A percentile compares a stretch with the other conserved stretches of the same genome.
These are phyloP conservation scores for Nemurella pictetii DNA, from an alignment of 2,888 invertebrate species.

Conservation along the genomic window DNA sequence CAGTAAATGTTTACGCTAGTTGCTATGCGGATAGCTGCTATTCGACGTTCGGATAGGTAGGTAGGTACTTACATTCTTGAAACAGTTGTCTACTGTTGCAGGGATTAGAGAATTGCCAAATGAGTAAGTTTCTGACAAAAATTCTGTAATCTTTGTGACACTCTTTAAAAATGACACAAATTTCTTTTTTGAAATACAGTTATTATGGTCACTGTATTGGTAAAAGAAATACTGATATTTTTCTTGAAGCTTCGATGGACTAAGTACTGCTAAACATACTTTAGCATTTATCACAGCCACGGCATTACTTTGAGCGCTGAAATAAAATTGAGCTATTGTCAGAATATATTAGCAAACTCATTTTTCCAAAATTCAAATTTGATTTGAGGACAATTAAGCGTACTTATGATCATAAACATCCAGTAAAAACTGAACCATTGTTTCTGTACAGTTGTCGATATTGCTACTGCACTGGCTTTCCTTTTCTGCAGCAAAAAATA, in stretches of 20 bases:
- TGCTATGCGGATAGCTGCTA: constrained; percentile 34
- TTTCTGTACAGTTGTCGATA: constrained; percentile 65
- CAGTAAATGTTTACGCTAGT: constrained; percentile 33
- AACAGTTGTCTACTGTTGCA: constrained; percentile 72
- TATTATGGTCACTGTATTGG: constrained; percentile 74
- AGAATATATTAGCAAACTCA: constrained; percentile 23
- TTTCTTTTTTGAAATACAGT: constrained; percentile 67
- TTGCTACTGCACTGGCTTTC: constrained; percentile 64
- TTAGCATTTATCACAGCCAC: constrained; percentile 70
- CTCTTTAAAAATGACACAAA: constrained; percentile 65
- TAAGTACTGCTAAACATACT: constrained; percentile 66
- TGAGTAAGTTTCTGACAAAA: constrained; percentile 63
- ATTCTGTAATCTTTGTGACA: constrained; percentile 62
- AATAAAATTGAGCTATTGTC: constrained; percentile 43
- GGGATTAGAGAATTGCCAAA: constrained; percentile 66
- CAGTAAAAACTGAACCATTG: constrained; percentile 66
- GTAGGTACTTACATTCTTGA: constrained; percentile 61
- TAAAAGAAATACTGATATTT: constrained; percentile 69
- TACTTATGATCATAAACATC: constrained; percentile 71
- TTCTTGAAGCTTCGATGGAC: constrained; percentile 65
- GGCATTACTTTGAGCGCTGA: constrained; percentile 63
- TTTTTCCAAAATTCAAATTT: neutral
- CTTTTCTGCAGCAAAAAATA: constrained; percentile 73
- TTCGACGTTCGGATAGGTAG: constrained; percentile 27
- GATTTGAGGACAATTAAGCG: constrained; percentile 54